phyloP scores from a whole-genome alignment of 2,888 invertebrate species.

The Drosophila helvetica region DNA sequence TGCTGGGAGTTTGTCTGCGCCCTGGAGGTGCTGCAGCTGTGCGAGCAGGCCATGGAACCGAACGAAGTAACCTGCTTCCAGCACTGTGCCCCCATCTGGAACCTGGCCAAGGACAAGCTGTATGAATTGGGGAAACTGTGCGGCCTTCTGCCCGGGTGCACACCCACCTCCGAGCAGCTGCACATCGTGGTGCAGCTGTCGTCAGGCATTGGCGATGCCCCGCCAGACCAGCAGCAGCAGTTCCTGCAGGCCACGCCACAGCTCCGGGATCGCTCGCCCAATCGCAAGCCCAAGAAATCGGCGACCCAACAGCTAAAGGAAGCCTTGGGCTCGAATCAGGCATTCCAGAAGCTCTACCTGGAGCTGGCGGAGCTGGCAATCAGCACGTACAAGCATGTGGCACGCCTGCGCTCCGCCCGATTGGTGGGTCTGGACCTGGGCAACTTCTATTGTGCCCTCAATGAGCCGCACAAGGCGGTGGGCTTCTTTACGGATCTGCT shows the following conservation, averaged over 20 bases:
- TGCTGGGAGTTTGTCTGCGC: conserved; percentile 97
- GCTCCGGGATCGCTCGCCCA: conserved; percentile 84
- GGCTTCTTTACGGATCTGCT: conserved; percentile 94
- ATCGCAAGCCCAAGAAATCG: conserved; percentile 83
- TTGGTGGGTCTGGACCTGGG: conserved; percentile 95
- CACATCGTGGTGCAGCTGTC: conserved; percentile 95
- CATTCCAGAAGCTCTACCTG: conserved; percentile 95
- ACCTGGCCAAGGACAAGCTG: conserved; percentile 92
- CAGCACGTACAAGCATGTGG: conserved; percentile 98
- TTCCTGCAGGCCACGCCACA: conserved; percentile 81
- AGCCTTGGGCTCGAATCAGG: conserved; percentile 94
- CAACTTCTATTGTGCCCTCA: conserved; percentile 93
- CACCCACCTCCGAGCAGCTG: conserved; percentile 93
- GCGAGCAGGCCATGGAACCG: conserved; percentile 88
- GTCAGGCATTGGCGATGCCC: conserved; percentile 94
- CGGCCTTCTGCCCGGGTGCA: conserved; percentile 93
- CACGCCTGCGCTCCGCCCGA: conserved; percentile 91
- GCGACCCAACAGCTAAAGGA: conserved; percentile 94
- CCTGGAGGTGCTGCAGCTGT: conserved; percentile 93
- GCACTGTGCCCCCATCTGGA: conserved; percentile 94
- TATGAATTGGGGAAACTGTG: conserved; percentile 93
- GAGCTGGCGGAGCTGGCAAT: conserved; percentile 97
- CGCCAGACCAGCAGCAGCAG: conserved; percentile 81
- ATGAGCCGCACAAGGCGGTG: conserved; percentile 94
- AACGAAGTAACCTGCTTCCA: conserved; percentile 90